These are phyloP conservation scores for Neodiprion pinetum DNA, from an alignment of 1,140 invertebrate species.

Conservation along the genomic window DNA sequence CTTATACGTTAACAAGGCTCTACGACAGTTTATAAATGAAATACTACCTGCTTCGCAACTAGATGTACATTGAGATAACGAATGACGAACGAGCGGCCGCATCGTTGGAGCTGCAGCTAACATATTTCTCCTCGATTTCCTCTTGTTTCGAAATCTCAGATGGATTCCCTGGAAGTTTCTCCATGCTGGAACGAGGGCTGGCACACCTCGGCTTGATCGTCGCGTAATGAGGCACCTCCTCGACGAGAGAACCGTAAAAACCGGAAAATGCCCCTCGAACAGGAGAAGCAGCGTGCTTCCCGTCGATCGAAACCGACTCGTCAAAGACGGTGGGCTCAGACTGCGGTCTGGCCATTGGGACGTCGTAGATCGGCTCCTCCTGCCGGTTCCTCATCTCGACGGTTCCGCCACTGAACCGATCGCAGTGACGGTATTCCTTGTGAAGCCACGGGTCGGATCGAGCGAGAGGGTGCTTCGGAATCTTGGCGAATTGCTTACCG, in stretches of 20 bases:
- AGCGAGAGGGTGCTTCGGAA: constrained; percentile 37
- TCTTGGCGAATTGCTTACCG: background rate
- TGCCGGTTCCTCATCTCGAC: background rate
- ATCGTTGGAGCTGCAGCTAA: background rate
- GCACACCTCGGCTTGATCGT: constrained; percentile 25
- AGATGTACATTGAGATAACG: background rate
- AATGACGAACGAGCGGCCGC: background rate
- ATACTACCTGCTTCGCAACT: background rate
- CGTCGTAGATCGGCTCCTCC: constrained; percentile 13
- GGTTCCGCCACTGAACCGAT: background rate
- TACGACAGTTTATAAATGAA: no score
- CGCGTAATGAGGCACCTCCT: constrained; percentile 22
- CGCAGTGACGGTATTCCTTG: background rate
- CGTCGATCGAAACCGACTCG: constrained; percentile 24
- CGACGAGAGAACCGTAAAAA: background rate
- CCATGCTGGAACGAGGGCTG: background rate
- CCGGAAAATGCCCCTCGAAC: constrained; percentile 12
- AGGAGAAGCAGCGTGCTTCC: background rate
- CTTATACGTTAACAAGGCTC: no score
- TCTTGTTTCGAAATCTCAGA: background rate
- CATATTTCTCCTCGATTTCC: background rate
- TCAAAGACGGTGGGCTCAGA: constrained; percentile 29
- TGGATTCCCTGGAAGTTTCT: background rate
- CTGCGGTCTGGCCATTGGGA: constrained; percentile 22
- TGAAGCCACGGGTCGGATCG: constrained; percentile 18